phyloP scores from a whole-genome alignment of 2,797 vertebrate genomes.

The Hypotaenidia philippensis region DNA sequence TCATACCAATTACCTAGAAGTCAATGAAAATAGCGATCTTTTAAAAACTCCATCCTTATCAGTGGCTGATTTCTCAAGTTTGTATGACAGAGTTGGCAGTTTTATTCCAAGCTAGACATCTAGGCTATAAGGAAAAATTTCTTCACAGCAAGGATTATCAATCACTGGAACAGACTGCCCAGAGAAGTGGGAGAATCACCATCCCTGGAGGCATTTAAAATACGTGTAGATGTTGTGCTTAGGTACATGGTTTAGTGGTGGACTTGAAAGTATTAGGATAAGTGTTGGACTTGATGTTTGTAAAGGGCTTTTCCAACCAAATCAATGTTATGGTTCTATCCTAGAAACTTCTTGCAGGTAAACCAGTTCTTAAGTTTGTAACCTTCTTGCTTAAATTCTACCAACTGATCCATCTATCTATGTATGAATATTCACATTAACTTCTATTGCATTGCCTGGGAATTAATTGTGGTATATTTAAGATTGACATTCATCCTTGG shows the following conservation, averaged over 20 bases:
- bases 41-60: background rate
- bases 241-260: background rate
- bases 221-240: fast-evolving
- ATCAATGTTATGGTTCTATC: background rate
- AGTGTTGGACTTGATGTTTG: fast-evolving
- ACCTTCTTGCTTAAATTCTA: constrained; percentile 3
- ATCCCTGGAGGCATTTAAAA: background rate
- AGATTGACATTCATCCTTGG: background rate
- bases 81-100: background rate
- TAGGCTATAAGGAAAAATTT: background rate
- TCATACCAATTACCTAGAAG: background rate
- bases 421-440: background rate
- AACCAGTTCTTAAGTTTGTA: background rate
- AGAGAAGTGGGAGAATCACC: background rate
- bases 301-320: background rate
- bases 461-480: background rate
- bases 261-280: background rate
- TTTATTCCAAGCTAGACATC: background rate
- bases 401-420: background rate
- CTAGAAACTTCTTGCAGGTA: background rate
- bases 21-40: background rate
- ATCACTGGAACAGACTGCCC: background rate
- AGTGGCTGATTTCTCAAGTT: background rate
- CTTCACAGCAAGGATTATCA: fast-evolving
- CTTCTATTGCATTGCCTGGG: background rate